These are phyloP conservation scores for Phataginus tetradactyla DNA, from an alignment of 2,797 vertebrate genomes.

Conservation along the genomic window DNA sequence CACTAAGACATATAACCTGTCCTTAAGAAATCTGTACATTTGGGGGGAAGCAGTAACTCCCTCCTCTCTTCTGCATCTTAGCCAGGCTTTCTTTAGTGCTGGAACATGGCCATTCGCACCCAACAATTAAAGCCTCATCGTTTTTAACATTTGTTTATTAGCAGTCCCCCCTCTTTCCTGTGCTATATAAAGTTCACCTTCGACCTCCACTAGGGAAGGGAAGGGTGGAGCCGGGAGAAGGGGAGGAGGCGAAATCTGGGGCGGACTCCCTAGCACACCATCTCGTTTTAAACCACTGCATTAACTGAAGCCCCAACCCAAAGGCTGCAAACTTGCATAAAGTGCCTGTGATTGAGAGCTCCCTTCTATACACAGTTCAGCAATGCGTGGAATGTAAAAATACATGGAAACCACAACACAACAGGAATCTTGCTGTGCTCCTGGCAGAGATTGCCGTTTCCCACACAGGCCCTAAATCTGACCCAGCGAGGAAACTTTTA, in stretches of 20 bases:
- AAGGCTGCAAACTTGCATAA: conserved; percentile 83
- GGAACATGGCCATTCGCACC: conserved; percentile 9
- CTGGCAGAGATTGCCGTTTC: conserved; percentile 87
- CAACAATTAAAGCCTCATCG: conserved; percentile 45
- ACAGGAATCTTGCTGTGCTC: conserved; percentile 84
- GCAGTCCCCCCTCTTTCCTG: conserved; percentile 81
- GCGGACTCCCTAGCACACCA: conserved; percentile 73
- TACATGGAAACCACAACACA: conserved; percentile 87
- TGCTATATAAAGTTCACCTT: conserved; percentile 79
- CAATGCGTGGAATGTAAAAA: conserved; percentile 89
- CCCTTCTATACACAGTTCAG: conserved; percentile 86
- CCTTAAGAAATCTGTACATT: conserved; percentile 68
- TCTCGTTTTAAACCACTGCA: conserved; percentile 83
- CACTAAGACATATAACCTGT: conserved; percentile 57
- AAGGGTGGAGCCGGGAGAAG: conserved; percentile 55
- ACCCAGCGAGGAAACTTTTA: conserved; percentile 89
- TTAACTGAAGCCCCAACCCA: conserved; percentile 80
- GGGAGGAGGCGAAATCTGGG: conserved; percentile 38
- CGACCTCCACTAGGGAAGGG: conserved; percentile 66
- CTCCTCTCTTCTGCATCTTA: conserved; percentile 7
- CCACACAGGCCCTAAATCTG: conserved; percentile 89
- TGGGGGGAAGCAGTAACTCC: conserved; percentile 36
- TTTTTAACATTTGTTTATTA: conserved; percentile 71
- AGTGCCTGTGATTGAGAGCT: conserved; percentile 85
- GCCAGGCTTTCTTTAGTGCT: conserved; percentile 54